Evolutionary conservation across 2,113 vertebrate species (phyloP).

Genomic region (Aegithalos caudatus): DNA sequence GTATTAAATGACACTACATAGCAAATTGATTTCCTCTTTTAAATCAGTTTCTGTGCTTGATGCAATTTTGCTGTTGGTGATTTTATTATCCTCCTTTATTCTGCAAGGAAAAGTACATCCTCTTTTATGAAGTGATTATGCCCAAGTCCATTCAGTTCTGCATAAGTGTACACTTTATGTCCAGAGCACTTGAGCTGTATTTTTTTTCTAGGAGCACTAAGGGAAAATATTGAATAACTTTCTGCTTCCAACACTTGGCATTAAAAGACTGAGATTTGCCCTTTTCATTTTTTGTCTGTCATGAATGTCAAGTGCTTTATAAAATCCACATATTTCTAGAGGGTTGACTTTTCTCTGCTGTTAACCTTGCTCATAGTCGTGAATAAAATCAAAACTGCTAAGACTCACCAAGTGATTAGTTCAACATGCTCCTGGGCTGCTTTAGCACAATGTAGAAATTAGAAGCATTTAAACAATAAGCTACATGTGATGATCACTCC

Average conservation of each 20-base stretch:
- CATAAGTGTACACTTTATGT: background rate
- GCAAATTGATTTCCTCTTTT: background rate
- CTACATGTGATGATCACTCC: background rate
- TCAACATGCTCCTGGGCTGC: background rate
- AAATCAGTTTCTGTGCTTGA: background rate
- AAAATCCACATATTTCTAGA: background rate
- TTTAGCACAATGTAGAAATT: background rate
- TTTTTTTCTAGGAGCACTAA: background rate
- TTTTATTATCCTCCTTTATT: background rate
- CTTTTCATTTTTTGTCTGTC: background rate
- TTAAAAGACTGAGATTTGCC: background rate
- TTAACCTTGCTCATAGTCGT: background rate
- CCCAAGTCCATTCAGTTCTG: background rate
- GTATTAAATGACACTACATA: background rate
- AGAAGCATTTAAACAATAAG: background rate
- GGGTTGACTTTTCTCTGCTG: background rate
- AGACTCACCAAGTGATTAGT: background rate
- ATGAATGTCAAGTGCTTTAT: background rate
- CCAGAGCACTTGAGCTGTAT: background rate
- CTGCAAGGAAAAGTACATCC: background rate
- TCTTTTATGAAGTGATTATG: background rate
- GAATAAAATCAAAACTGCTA: background rate
- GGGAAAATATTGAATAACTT: background rate
- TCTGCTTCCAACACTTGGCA: background rate
- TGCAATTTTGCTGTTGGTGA: background rate